Conservation (phyloP, 2,797 vertebrate genomes). For the Lemur catta region DNA sequence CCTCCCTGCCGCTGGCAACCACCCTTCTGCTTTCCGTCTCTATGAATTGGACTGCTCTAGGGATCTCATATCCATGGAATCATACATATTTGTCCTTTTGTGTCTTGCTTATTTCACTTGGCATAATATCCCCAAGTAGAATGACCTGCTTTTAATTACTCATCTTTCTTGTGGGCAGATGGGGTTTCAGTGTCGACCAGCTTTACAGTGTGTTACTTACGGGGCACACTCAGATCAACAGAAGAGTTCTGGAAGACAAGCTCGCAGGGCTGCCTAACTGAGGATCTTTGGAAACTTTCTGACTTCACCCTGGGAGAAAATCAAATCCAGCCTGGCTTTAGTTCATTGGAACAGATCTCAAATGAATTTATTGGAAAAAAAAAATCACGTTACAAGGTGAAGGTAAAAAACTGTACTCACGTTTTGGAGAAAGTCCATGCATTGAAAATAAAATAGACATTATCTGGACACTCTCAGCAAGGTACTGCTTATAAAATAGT, state of each 20-base stretch:
- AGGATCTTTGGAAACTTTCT: not conserved
- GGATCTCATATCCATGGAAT: not conserved
- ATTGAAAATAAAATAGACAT: not conserved
- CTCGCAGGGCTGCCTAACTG: not conserved
- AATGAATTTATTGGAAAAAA: not conserved
- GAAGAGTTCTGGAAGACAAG: not conserved
- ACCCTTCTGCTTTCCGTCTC: not conserved
- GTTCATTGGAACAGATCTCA: not conserved
- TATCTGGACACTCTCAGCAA: not conserved
- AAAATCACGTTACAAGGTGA: not conserved
- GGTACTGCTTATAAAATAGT: not conserved
- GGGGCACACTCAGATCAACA: not conserved
- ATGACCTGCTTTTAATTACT: not conserved
- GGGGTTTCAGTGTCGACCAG: not conserved
- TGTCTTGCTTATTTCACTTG: not conserved
- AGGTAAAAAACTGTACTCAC: not conserved
- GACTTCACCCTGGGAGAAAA: not conserved
- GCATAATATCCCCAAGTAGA: not conserved
- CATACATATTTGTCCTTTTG: not conserved
- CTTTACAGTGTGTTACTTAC: not conserved
- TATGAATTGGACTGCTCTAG: not conserved
- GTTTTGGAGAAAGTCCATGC: not conserved
- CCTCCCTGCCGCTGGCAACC: not conserved
- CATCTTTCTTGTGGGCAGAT: not conserved
- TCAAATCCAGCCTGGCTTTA: not conserved